Evolutionary conservation across 2,888 invertebrate genomes (phyloP).

Genomic region (Xestia rhomboidea): DNA sequence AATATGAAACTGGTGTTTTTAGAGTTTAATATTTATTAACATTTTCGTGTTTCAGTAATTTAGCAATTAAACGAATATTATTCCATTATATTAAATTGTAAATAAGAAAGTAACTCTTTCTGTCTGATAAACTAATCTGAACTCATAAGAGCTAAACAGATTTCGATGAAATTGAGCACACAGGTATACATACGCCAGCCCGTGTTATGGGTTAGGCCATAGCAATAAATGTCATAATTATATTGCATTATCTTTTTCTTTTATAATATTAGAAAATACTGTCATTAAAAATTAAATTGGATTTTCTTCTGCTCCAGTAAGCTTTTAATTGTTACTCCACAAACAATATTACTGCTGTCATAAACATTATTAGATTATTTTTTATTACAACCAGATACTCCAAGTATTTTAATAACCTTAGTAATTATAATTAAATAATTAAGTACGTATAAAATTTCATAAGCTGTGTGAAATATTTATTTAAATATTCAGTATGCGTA

Average conservation of each 20-base stretch:
- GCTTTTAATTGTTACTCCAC: neutral
- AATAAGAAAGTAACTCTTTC: neutral
- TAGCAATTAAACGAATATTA: neutral
- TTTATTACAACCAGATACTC: constrained; percentile 15
- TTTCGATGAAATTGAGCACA: neutral
- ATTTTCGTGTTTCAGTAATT: neutral
- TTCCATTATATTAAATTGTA: neutral
- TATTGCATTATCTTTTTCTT: neutral
- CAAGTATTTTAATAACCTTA: constrained; percentile 38
- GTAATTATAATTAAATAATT: constrained; percentile 28
- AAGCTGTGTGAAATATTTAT: constrained; percentile 29
- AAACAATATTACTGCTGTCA: constrained; percentile 8
- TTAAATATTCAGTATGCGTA: constrained; percentile 37
- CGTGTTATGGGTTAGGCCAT: neutral
- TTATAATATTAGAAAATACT: neutral
- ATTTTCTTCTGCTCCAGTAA: neutral
- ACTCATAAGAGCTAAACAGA: neutral
- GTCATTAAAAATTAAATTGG: neutral
- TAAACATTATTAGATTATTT: constrained; percentile 2
- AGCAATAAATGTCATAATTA: neutral
- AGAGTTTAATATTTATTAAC: neutral
- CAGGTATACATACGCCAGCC: neutral
- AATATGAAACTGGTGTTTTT: neutral
- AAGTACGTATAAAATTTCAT: constrained; percentile 37
- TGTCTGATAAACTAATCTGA: neutral